Evolutionary conservation across 2,888 invertebrate species (phyloP), one percentile per base, ranked within the genome.

Genomic region (Stenodera caucasica): DNA sequence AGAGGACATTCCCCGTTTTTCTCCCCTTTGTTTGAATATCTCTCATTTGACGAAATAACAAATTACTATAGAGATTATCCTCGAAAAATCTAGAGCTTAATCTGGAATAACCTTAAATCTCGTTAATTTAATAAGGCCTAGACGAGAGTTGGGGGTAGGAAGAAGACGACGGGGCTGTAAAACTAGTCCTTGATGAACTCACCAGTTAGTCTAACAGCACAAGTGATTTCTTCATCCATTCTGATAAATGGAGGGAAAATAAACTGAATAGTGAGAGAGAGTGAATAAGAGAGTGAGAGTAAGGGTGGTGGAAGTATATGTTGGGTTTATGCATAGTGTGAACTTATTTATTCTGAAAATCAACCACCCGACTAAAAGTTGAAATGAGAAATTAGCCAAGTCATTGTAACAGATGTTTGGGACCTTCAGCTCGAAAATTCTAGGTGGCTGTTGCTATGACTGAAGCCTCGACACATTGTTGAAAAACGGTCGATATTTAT

Each of bases 381-480:
- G 68, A 74, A 71, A 73, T 73, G 75, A 74, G 74, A 75, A 75
- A 77, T 77, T 76, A 75, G 74, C 68, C 69, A 68, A 75, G 72
- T 72, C 73, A 69, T 64, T 69, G 72, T 73, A 75, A 74, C 74
- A 75, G 74, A 75, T 76, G 76, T 75, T 70, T 65, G 61, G 57
- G 53, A 56, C 52, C 56, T 63, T 61, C 61, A 58, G 58, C 35
- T 57, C 60, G 58, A 60, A 58, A 54, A 52, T 49, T 55, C 15
- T 15, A 45, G 53, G 29, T 26, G 15, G 7, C 18, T 45, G 15
- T n/a, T 40, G 9, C 37, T 18, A 40, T 40, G 15, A 21, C 45
- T 45, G 21, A 45, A 45, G 21, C n/a, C 45, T 45, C 45, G 21
- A 45, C 45, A 56, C 32, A 53, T 29, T 52, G 32, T 52, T 33